Percentiles rank a stretch among this genome's conserved stretches.
phyloP scores from a whole-genome alignment of 1,140 invertebrate species.

The Mesaphorura yosii region DNA sequence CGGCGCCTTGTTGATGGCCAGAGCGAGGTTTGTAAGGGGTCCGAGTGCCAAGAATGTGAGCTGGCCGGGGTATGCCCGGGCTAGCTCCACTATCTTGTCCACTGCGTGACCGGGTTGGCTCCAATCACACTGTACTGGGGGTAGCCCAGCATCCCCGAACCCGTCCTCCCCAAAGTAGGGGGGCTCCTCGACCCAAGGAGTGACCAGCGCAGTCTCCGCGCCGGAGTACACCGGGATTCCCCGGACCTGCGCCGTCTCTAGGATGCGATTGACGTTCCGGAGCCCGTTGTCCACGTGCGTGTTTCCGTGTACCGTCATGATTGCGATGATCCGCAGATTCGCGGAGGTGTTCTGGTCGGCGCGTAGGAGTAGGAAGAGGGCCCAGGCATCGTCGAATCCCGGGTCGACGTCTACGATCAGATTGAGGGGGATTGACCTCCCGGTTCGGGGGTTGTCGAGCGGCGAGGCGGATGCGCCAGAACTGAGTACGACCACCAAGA shows the following conservation, averaged over 20 bases:
- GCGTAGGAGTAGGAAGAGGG: constrained; percentile 45
- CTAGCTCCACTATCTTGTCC: constrained; percentile 28
- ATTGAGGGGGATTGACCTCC: too few species aligned
- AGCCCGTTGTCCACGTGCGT: constrained; percentile 47
- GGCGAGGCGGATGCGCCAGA: too few species aligned
- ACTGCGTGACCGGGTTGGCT: constrained; percentile 29
- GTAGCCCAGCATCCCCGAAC: constrained; percentile 33
- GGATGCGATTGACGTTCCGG: constrained; percentile 47
- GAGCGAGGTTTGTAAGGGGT: constrained; percentile 63
- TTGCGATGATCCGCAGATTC: constrained; percentile 39
- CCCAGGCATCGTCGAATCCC: constrained; percentile 53
- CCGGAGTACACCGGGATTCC: constrained; percentile 37
- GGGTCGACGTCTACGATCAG: constrained; percentile 53
- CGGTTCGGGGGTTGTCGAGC: too few species aligned
- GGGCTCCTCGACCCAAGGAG: constrained; percentile 3
- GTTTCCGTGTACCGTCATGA: constrained; percentile 54
- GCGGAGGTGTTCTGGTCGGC: constrained; percentile 36
- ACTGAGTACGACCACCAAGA: too few species aligned
- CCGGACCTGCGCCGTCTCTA: constrained; percentile 40
- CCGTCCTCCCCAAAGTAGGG: constrained; percentile 35
- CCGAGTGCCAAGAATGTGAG: constrained; percentile 38
- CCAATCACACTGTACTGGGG: not conserved
- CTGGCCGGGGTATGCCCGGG: constrained; percentile 28
- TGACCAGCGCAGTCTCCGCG: constrained; percentile 10
- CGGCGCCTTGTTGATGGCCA: constrained; percentile 39